These are phyloP conservation scores for Ichneumon xanthorius DNA, from an alignment of 2,888 invertebrate species.

Conservation along the genomic window DNA sequence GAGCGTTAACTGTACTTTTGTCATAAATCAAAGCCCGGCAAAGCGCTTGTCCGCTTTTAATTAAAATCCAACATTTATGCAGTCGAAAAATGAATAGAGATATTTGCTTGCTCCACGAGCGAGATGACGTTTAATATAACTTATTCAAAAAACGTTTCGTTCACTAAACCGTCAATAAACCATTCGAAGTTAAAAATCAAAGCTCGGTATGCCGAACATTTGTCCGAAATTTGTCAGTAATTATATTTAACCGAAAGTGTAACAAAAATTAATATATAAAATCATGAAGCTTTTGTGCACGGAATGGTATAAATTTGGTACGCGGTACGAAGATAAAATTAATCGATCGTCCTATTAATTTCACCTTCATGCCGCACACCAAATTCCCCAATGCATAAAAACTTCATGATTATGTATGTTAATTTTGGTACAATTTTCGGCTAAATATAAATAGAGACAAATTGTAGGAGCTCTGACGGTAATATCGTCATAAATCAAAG, in stretches of 20 bases:
- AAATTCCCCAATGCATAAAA: too few species aligned
- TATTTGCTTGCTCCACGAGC: neutral
- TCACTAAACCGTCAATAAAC: too few species aligned
- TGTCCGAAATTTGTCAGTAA: too few species aligned
- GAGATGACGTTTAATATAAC: conserved; percentile 26
- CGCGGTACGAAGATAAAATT: too few species aligned
- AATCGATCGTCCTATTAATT: too few species aligned
- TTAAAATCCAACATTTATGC: conserved; percentile 49
- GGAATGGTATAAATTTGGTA: too few species aligned
- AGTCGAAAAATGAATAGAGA: conserved; percentile 3
- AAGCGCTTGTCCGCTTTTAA: neutral
- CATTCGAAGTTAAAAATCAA: too few species aligned
- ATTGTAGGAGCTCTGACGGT: too few species aligned
- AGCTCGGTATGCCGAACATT: too few species aligned
- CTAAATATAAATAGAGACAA: neutral
- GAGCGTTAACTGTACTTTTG: neutral
- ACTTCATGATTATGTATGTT: neutral
- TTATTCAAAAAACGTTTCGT: conserved; percentile 31
- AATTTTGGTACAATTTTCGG: neutral
- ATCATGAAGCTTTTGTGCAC: too few species aligned
- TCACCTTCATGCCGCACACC: too few species aligned
- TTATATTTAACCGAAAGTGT: neutral
- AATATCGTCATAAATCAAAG: neutral
- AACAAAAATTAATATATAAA: neutral
- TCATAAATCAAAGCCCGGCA: neutral